Percentiles rank a stretch among this genome's conserved stretches.
phyloP scores from a whole-genome alignment of 2,797 vertebrate genomes.

The Pithecia hirsuta region DNA sequence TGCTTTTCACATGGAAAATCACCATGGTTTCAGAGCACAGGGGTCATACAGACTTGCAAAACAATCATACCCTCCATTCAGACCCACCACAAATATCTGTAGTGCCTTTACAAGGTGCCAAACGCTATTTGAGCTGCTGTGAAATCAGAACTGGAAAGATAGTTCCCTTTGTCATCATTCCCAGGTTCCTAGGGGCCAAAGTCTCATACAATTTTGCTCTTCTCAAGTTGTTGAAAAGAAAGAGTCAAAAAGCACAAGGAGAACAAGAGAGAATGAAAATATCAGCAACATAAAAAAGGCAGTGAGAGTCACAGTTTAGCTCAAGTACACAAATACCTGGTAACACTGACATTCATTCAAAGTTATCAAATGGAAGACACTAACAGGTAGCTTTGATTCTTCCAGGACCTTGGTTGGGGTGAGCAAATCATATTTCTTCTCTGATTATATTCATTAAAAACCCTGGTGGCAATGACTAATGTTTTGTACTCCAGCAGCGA shows the following conservation, averaged over 20 bases:
- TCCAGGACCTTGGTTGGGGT: background rate
- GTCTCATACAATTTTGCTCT: background rate
- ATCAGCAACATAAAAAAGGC: background rate
- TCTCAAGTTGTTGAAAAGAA: background rate
- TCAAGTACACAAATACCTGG: background rate
- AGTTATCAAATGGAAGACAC: background rate
- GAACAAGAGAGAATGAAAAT: background rate
- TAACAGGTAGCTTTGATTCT: background rate
- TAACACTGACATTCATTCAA: background rate
- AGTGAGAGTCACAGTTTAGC: background rate
- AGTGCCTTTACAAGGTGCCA: background rate
- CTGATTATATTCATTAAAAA: slow-evolving; percentile 31
- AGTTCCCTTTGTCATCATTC: background rate
- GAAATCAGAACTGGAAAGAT: background rate
- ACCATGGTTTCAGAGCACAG: background rate
- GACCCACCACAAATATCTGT: background rate
- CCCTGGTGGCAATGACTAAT: slow-evolving; percentile 17
- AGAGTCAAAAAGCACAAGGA: background rate
- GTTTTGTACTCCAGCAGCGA: background rate
- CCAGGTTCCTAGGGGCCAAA: background rate
- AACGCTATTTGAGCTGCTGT: background rate
- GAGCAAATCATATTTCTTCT: slow-evolving; percentile 42
- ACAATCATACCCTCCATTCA: background rate
- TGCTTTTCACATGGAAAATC: background rate
- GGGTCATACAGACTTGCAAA: background rate